Evolutionary conservation across 2,113 vertebrate genomes (phyloP), one percentile per base, ranked within the genome.

Genomic region (Gracilinanus agilis): DNA sequence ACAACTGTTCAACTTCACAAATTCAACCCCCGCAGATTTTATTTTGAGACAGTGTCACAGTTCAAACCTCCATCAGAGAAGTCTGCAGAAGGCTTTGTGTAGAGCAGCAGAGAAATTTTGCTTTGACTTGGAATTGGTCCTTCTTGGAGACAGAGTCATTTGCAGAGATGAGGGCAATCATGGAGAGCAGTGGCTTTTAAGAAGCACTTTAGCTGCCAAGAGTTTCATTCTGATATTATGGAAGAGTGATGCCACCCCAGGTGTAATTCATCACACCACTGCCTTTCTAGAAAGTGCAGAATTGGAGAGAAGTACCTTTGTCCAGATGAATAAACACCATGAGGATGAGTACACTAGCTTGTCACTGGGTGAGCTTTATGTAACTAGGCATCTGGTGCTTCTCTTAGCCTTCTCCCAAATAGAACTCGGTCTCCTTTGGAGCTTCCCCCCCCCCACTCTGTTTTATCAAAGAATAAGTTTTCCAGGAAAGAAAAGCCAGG

Each of bases 181-280:
- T 90, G 96, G 97, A 97, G 96, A 97, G 88, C 96, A 94, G 40
- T 96, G 94, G 96, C 92, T 96, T 97, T 97, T 93, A 96, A 94
- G 97, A 97, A 97, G 93, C 90, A 93, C 90, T 96, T 98, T 90
- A 96, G 91, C 97, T 97, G 97, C 97, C 97, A 96, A 95, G 96
- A 97, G 95, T 94, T 94, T 97, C 96, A 96, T 97, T 97, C 89
- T 96, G 61, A 0, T 92, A 96, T 96, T 96, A 96, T 97, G 95
- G 96, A 96, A 97, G 95, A 97, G 89, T 89, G 95, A 94, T 91
- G 53, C 93, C 0, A 3, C 90, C 91, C 95, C 95, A 44, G 95
- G 96, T 94, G 90, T 91, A 97, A 97, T 97, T 97, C 96, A 88
- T 91, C 96, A 96, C 93, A 95, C 94, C 96, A 96, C 89, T 96